A percentile compares a stretch with the other conserved stretches of the same genome.
Conservation (phyloP, 2,797 vertebrate genomes). For the Gadopsis bispinosus region DNA sequence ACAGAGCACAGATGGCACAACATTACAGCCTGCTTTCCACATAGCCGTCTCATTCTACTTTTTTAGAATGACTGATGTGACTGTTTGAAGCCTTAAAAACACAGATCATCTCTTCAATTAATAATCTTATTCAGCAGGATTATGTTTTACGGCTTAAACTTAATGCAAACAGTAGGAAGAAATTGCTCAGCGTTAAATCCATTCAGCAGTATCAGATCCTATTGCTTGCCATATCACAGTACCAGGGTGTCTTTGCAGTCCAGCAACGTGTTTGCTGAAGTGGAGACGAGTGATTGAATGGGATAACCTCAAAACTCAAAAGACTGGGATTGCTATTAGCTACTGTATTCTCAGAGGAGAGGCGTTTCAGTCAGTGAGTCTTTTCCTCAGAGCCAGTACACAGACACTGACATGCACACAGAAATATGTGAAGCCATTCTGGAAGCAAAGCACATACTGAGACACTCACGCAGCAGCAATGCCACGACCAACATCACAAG, state of each 20-base stretch:
- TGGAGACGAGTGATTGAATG: slow-evolving; percentile 75
- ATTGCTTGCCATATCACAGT: slow-evolving; percentile 34
- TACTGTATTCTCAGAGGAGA: slow-evolving; percentile 69
- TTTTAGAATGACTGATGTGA: slow-evolving; percentile 33
- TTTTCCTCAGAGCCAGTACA: slow-evolving; percentile 66
- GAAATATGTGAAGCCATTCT: slow-evolving; percentile 59
- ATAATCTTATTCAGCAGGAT: slow-evolving; percentile 18
- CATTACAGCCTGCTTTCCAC: slow-evolving; percentile 38
- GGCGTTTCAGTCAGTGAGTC: slow-evolving; percentile 63
- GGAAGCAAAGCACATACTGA: slow-evolving; percentile 57
- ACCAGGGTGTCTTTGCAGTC: slow-evolving; percentile 52
- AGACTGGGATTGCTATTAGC: slow-evolving; percentile 75
- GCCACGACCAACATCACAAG: slow-evolving; percentile 39
- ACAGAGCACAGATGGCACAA: slow-evolving; percentile 67
- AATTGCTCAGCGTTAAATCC: slow-evolving; percentile 10
- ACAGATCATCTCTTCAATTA: slow-evolving; percentile 22
- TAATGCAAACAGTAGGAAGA: slow-evolving; percentile 16
- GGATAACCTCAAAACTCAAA: slow-evolving; percentile 79
- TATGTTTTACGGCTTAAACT: slow-evolving; percentile 33
- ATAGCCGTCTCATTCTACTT: slow-evolving; percentile 30
- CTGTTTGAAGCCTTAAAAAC: slow-evolving; percentile 41
- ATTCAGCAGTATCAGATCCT: slow-evolving; percentile 31
- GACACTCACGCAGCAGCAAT: slow-evolving; percentile 33
- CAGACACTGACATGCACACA: slow-evolving; percentile 53
- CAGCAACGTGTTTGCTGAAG: slow-evolving; percentile 69